Evolutionary conservation across 1,140 invertebrate genomes (phyloP).

Genomic region (Calycopis cecrops): DNA sequence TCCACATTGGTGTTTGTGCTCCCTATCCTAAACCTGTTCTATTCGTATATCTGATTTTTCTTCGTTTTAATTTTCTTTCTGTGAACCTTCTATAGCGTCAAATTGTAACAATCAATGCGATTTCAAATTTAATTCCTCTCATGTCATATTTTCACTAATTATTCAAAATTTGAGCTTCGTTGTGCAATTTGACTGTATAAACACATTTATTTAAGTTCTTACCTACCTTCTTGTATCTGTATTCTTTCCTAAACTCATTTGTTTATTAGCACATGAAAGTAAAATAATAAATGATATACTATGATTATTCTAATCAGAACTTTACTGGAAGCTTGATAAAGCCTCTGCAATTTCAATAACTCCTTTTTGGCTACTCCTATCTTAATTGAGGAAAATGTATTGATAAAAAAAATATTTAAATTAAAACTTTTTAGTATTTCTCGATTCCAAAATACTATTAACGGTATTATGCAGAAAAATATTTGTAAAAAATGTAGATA

Average conservation of each 20-base stretch:
- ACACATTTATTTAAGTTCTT: conserved; percentile 48
- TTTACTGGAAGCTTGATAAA: conserved; percentile 28
- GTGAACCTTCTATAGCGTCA: conserved; percentile 16
- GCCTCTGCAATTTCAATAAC: conserved; percentile 54
- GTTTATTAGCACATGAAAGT: conserved; percentile 74
- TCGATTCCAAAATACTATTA: conserved; percentile 32
- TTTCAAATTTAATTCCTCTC: conserved; percentile 30
- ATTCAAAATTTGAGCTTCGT: conserved; percentile 29
- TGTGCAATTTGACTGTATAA: conserved; percentile 44
- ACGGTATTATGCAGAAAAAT: neutral
- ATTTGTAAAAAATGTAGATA: conserved; percentile 5
- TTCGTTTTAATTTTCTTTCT: conserved; percentile 32
- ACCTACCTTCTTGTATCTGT: conserved; percentile 37
- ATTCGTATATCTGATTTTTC: conserved; percentile 30
- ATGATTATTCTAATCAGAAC: conserved; percentile 9
- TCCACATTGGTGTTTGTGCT: conserved; percentile 72
- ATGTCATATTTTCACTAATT: neutral
- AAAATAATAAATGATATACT: conserved; percentile 28
- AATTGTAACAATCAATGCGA: conserved; percentile 26
- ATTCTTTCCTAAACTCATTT: conserved; percentile 47
- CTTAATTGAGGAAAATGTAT: conserved; percentile 65
- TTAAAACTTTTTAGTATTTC: conserved; percentile 27
- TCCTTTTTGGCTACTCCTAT: conserved; percentile 44
- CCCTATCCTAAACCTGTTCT: conserved; percentile 51
- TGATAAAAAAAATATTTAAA: conserved; percentile 22